Evolutionary conservation across 2,888 invertebrate species (phyloP).

Genomic region (Cataglyphis rosenhaueri): DNA sequence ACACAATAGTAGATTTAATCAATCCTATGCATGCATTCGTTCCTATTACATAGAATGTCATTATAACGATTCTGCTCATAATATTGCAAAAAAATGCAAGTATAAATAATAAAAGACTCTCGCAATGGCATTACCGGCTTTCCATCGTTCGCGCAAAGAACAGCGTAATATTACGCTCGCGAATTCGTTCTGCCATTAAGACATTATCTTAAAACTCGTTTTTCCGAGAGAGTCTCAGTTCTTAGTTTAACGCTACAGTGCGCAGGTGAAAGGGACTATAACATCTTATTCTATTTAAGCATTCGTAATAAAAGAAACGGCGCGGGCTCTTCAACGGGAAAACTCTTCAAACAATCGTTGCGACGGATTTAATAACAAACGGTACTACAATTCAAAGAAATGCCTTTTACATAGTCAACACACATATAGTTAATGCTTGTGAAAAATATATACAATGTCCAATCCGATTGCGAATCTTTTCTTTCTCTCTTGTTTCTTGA

Average conservation of each 20-base stretch:
- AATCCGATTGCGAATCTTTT: slow-evolving; percentile 7
- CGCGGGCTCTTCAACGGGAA: slow-evolving; percentile 30
- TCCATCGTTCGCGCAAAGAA: slow-evolving; percentile 35
- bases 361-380: slow-evolving; percentile 75
- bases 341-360: slow-evolving; percentile 65
- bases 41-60: background rate
- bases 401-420: slow-evolving; percentile 77
- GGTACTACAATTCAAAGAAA: slow-evolving; percentile 65
- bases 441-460: slow-evolving; percentile 55
- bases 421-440: slow-evolving; percentile 58
- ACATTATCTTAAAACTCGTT: slow-evolving; percentile 51
- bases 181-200: slow-evolving; percentile 40
- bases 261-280: slow-evolving; percentile 47
- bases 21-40: background rate
- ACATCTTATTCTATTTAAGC: slow-evolving; percentile 54
- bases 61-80: slow-evolving; percentile 37
- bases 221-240: slow-evolving; percentile 46
- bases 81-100: slow-evolving; percentile 33
- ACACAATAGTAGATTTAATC: background rate
- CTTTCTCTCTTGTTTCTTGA: slow-evolving; percentile 28
- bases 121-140: slow-evolving; percentile 40
- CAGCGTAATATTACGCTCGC: slow-evolving; percentile 40
- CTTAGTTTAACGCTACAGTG: slow-evolving; percentile 52
- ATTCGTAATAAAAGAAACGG: slow-evolving; percentile 45
- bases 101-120: slow-evolving; percentile 37